phyloP scores from a whole-genome alignment of 1,140 invertebrate species.

The Calliopsis andreniformis region DNA sequence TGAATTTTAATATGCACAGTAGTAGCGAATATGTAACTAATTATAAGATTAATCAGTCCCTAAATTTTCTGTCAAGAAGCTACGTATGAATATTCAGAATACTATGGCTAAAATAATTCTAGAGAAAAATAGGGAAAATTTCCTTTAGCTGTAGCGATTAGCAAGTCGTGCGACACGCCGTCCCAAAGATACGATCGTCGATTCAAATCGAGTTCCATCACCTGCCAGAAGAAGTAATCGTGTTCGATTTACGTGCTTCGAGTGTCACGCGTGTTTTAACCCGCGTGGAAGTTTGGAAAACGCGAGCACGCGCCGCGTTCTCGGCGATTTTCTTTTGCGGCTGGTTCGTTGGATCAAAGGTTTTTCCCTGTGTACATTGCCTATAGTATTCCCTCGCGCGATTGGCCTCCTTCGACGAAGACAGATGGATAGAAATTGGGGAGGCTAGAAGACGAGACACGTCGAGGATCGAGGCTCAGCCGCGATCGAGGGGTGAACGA shows the following conservation, averaged over 20 bases:
- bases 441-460: neutral
- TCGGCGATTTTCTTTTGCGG: slow-evolving; percentile 63
- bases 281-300: no score
- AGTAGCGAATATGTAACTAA: no score
- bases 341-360: slow-evolving; percentile 76
- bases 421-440: neutral
- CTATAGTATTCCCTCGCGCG: slow-evolving; percentile 48
- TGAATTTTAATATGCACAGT: no score
- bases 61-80: no score
- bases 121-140: no score
- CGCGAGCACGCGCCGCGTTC: slow-evolving; percentile 34
- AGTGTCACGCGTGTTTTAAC: slow-evolving; percentile 1
- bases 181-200: slow-evolving; percentile 27
- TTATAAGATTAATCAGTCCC: no score
- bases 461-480: neutral
- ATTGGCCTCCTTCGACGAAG: slow-evolving; percentile 16
- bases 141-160: neutral
- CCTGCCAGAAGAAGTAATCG: slow-evolving; percentile 34
- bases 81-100: no score
- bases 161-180: slow-evolving; percentile 4
- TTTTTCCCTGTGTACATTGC: slow-evolving; percentile 60
- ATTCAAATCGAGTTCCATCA: slow-evolving; percentile 57
- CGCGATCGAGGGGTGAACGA: slow-evolving; percentile 26
- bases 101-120: no score
- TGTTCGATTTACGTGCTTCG: slow-evolving; percentile 50